Base-by-base conservation (phyloP, 2,888 invertebrate species). In the Vannuccia rotundouncinata region DNA sequence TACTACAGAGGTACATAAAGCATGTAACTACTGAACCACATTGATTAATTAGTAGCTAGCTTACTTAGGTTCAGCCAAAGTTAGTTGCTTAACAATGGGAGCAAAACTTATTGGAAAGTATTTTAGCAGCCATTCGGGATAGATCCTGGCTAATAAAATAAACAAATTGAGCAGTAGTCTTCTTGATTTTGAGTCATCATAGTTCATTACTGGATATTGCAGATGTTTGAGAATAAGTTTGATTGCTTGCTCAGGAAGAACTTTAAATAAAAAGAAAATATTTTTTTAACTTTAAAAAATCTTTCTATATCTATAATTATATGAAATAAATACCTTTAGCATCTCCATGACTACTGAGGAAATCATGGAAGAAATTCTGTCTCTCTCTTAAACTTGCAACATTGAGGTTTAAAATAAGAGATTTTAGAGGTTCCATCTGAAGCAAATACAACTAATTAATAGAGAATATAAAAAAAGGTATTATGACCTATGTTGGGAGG, bases 101-200 rank as follows among this genome's bases (percentile, higher is more conserved):
- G 66, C 66, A 66, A 66, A 66, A 5, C 22, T 66, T 22, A 22
- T 66, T 2, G 66, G 2, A 22, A 22, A 66, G 66, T 66, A 66
- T 22, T 66, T 66, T 2, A 66, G 66, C 66, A 66, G 25, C 66
- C 66, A 66, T n/a, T 66, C 66, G 25, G 66, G 66, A 66, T 66
- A 66, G 66, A 66, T 27, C 22, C 25, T 66, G 25, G 66, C 66
- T 2, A 66, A 22, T 22, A 66, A 27, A 5, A 66, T 5, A 27
- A 66, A 66, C 25, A 66, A 27, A 2, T 66, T 66, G 25, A 66
- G 2, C 10, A 66, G 5, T 22, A 66, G 25, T 5, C 66, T 17
- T 27, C 66, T 5, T 22, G 66, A 66, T 27, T 66, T 66, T 66
- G 25, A 17, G 22, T 66, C 66, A 22, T 66, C 66, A 66, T 66